These are phyloP conservation scores for Ylistrum balloti DNA, from an alignment of 1,140 invertebrate genomes.

Conservation along the genomic window DNA sequence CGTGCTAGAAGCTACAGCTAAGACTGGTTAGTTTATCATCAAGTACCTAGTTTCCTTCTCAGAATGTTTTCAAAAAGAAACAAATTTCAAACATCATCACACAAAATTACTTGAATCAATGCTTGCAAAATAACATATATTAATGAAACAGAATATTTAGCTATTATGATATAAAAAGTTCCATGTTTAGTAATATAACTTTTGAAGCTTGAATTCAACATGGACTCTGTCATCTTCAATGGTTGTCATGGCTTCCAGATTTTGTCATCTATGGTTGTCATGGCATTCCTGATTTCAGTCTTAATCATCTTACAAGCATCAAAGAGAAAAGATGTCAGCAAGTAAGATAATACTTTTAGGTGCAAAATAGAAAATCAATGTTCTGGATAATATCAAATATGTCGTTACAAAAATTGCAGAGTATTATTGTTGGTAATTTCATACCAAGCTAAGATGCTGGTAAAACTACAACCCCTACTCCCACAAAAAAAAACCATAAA, in stretches of 20 bases:
- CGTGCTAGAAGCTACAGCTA: background rate
- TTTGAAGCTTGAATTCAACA: background rate
- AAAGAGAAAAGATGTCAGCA: background rate
- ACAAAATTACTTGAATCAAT: background rate
- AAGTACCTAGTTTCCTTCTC: too few species aligned
- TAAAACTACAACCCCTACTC: background rate
- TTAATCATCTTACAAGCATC: slow-evolving; percentile 13
- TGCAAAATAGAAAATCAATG: background rate
- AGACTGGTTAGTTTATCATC: background rate
- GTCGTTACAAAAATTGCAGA: background rate
- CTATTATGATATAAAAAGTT: background rate
- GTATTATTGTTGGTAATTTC: too few species aligned
- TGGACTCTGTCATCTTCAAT: background rate
- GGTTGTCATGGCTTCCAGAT: slow-evolving; percentile 8
- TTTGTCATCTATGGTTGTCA: slow-evolving; percentile 18
- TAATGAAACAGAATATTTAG: background rate
- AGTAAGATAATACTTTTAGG: background rate
- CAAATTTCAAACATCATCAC: background rate
- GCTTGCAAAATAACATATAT: background rate
- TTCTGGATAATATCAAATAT: background rate
- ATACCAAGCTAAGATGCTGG: too few species aligned
- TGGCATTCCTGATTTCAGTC: slow-evolving; percentile 5
- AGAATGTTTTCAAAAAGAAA: background rate
- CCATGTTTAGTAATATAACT: background rate
- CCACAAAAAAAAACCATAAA: background rate